Evolutionary conservation across 2,797 vertebrate species (phyloP).

Genomic region (Cetoscarus ocellatus): DNA sequence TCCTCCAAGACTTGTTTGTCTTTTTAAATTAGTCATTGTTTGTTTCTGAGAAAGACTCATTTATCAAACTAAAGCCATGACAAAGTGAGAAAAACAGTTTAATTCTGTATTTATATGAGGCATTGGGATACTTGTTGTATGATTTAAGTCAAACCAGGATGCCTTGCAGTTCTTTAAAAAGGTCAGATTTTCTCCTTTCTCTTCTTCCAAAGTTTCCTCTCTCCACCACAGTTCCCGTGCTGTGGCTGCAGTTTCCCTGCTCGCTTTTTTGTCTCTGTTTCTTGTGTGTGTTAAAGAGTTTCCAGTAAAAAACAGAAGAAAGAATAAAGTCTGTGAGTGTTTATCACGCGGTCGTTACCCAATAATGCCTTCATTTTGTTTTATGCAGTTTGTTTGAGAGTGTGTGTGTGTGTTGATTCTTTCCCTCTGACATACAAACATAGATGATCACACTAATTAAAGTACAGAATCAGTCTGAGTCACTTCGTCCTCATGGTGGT

Average conservation of each 20-base stretch:
- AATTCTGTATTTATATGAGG: no score
- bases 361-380: constrained; percentile 40
- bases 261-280: constrained; percentile 41
- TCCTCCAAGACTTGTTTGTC: no score
- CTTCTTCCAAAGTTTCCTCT: constrained; percentile 39
- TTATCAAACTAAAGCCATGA: no score
- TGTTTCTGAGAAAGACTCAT: no score
- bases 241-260: constrained; percentile 56
- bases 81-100: no score
- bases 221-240: constrained; percentile 28
- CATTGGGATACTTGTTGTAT: no score
- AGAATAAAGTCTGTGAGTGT: constrained; percentile 38
- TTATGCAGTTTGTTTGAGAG: background rate
- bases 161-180: background rate
- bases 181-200: background rate
- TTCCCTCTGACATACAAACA: background rate
- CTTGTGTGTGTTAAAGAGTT: constrained; percentile 37
- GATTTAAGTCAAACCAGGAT: no score
- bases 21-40: no score
- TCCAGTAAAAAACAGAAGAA: constrained; percentile 51
- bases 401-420: constrained; percentile 4
- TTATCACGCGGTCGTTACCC: constrained; percentile 39
- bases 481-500: background rate
- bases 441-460: constrained; percentile 15
- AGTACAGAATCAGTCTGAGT: constrained; percentile 22